Evolutionary conservation across 2,797 vertebrate genomes (phyloP).

Genomic region (Sebastes nivosus): DNA sequence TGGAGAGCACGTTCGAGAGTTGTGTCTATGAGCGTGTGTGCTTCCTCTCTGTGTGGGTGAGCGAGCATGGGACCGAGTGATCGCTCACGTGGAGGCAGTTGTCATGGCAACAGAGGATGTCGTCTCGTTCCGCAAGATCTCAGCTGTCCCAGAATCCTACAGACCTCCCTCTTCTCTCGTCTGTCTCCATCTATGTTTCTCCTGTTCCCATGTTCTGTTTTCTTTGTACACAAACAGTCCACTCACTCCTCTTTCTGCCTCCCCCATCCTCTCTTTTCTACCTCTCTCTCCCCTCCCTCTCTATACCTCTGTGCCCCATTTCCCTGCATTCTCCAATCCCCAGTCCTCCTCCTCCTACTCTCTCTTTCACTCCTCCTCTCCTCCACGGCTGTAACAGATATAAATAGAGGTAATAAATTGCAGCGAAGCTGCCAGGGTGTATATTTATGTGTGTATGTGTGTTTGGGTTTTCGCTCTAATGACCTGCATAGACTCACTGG

Average conservation of each 20-base stretch:
- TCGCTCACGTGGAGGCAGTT: conserved; percentile 71
- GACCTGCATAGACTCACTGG: conserved; percentile 26
- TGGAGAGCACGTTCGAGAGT: conserved; percentile 63
- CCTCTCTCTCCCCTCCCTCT: neutral
- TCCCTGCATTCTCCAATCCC: conserved; percentile 33
- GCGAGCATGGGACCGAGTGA: conserved; percentile 63
- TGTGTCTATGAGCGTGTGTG: conserved; percentile 38
- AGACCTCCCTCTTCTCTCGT: conserved; percentile 23
- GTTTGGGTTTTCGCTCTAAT: conserved; percentile 46
- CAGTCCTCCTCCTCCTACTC: conserved; percentile 5
- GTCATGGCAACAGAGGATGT: conserved; percentile 81
- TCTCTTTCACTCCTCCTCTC: conserved; percentile 19
- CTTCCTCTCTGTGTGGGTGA: conserved; percentile 56
- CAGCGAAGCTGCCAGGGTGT: conserved; percentile 30
- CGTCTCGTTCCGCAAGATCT: conserved; percentile 61
- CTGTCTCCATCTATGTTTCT: neutral
- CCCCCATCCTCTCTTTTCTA: neutral
- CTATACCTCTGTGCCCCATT: conserved; percentile 36
- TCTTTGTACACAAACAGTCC: neutral
- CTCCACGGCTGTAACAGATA: conserved; percentile 47
- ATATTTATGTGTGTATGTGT: conserved; percentile 42
- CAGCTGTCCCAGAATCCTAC: conserved; percentile 64
- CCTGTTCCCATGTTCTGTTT: neutral
- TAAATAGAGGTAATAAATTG: conserved; percentile 68
- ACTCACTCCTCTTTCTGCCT: neutral